These are phyloP conservation scores for Podocnemis expansa DNA, from an alignment of 2,113 vertebrate species.

Conservation along the genomic window DNA sequence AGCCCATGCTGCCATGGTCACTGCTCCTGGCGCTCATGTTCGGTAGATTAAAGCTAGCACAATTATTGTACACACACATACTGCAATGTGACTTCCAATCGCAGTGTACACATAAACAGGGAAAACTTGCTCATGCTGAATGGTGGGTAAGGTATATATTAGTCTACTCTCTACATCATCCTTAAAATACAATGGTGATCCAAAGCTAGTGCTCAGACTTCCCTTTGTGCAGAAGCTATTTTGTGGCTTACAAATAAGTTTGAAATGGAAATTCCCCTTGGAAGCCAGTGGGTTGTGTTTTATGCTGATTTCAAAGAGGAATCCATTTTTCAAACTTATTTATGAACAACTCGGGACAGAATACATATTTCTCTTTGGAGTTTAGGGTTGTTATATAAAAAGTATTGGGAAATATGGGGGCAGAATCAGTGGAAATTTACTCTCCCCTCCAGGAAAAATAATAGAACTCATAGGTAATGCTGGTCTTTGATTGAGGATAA, in stretches of 20 bases:
- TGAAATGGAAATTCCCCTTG: constrained; percentile 58
- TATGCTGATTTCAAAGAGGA: constrained; percentile 56
- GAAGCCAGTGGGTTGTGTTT: constrained; percentile 53
- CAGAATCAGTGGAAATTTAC: constrained; percentile 53
- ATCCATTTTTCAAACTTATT: constrained; percentile 33
- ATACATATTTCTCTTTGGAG: constrained; percentile 44
- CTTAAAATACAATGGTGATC: neutral
- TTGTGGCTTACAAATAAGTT: constrained; percentile 39
- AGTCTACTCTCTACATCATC: neutral
- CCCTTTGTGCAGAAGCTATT: constrained; percentile 15
- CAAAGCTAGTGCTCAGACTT: neutral
- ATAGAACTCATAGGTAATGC: constrained; percentile 49
- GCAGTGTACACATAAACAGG: neutral
- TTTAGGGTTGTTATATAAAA: constrained; percentile 46
- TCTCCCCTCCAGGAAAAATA: constrained; percentile 31
- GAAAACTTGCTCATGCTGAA: neutral
- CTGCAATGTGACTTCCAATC: neutral
- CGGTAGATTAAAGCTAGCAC: neutral
- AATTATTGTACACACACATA: neutral
- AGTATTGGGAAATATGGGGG: constrained; percentile 32
- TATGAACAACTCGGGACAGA: constrained; percentile 31
- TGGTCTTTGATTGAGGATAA: constrained; percentile 49
- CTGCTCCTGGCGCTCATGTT: neutral
- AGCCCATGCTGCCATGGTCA: neutral
- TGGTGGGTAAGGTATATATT: neutral